Conservation (phyloP, 2,888 invertebrate species). For the Steromphala cineraria region DNA sequence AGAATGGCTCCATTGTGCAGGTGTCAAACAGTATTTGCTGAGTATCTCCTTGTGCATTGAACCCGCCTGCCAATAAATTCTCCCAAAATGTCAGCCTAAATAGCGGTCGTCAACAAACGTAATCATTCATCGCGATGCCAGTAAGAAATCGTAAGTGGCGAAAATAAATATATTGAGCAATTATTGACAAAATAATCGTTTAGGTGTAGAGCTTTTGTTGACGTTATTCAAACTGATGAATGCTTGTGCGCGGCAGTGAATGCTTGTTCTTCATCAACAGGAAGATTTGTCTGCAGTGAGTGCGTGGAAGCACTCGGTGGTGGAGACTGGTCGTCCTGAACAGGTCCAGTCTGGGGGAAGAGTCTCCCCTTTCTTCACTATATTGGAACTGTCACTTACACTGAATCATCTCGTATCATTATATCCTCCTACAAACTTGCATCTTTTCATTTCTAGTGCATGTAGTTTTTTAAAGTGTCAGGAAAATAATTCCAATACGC, state of each 20-base stretch:
- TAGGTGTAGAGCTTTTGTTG: neutral
- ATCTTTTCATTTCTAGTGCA: no score
- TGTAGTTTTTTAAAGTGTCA: no score
- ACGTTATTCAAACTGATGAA: neutral
- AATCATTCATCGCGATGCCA: neutral
- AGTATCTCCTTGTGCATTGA: neutral
- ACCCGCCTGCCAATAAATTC: neutral
- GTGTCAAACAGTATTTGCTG: neutral
- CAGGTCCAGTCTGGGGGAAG: no score
- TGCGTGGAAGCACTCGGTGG: neutral
- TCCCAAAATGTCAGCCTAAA: neutral
- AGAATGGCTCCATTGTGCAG: neutral
- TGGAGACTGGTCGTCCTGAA: no score
- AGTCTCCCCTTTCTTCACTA: no score
- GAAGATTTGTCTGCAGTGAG: neutral
- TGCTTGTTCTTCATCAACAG: neutral
- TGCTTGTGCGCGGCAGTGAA: neutral
- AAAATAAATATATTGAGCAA: constrained; percentile 10
- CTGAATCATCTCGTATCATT: no score
- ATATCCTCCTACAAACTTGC: no score
- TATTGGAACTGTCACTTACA: no score
- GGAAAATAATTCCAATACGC: no score
- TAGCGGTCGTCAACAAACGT: neutral
- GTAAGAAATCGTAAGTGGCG: constrained; percentile 2
- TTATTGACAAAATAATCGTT: constrained; percentile 8